A percentile compares a stretch with the other conserved stretches of the same genome.
Evolutionary conservation across 2,888 invertebrate genomes (phyloP).

Genomic region (Tholera decimalis): DNA sequence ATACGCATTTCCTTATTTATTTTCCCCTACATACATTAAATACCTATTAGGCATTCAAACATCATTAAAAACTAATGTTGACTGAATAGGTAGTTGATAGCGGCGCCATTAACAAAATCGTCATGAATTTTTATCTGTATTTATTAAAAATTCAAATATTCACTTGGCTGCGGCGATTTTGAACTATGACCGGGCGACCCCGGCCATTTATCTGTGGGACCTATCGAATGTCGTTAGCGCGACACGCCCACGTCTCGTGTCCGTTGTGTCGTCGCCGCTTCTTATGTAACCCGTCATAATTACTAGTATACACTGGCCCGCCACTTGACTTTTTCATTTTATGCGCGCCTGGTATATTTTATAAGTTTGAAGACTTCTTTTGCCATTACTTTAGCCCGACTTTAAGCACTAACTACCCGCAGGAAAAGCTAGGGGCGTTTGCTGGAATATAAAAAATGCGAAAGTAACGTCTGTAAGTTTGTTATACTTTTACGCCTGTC

Average conservation of each 20-base stretch:
- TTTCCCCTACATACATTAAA: constrained; percentile 6
- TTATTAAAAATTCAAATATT: constrained; percentile 53
- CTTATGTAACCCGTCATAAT: constrained; percentile 53
- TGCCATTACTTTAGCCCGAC: background rate
- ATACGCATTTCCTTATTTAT: background rate
- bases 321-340: constrained; percentile 12
- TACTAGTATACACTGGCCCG: constrained; percentile 23
- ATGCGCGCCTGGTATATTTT: constrained; percentile 27
- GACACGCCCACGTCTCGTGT: constrained; percentile 61
- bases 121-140: constrained; percentile 39
- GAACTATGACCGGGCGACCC: constrained; percentile 60
- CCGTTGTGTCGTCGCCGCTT: constrained; percentile 38
- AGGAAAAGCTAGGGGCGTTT: too few species aligned
- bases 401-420: too few species aligned
- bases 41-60: constrained; percentile 7
- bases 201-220: constrained; percentile 51
- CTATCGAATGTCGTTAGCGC: constrained; percentile 55
- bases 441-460: too few species aligned
- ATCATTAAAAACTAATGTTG: constrained; percentile 31
- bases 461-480: background rate
- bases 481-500: background rate
- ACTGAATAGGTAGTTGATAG: constrained; percentile 35
- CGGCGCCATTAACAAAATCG: constrained; percentile 35
- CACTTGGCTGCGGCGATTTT: constrained; percentile 53
- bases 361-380: background rate